phyloP scores from a whole-genome alignment of 2,113 vertebrate genomes.

The Pterocles burchelli region DNA sequence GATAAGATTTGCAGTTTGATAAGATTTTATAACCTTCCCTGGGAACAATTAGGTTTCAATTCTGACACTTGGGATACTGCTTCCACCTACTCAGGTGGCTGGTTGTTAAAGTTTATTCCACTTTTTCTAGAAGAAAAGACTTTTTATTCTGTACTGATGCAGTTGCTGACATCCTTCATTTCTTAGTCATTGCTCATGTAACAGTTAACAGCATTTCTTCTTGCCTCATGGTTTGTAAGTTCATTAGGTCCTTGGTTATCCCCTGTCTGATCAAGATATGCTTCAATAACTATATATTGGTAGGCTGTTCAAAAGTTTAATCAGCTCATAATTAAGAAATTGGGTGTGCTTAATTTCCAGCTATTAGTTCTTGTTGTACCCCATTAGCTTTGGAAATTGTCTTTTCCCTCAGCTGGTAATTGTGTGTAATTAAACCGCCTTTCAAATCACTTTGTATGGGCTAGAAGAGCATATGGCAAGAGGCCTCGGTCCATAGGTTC shows the following conservation, averaged over 20 bases:
- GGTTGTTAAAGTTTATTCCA: not conserved
- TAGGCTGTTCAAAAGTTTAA: not conserved
- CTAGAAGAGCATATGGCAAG: not conserved
- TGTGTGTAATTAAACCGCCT: not conserved
- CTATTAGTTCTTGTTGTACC: not conserved
- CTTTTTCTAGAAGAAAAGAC: not conserved
- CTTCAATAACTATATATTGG: not conserved
- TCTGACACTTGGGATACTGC: not conserved
- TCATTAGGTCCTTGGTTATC: not conserved
- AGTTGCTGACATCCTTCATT: not conserved
- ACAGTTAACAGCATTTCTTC: not conserved
- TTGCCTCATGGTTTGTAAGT: not conserved
- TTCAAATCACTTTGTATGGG: rapidly evolving
- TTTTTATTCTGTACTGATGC: rapidly evolving
- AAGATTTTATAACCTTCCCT: not conserved
- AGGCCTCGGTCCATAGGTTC: not conserved
- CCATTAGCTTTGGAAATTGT: not conserved
- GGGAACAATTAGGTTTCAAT: not conserved
- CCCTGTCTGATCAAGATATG: not conserved
- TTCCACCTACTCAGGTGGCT: not conserved
- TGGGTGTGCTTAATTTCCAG: not conserved
- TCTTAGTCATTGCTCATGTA: not conserved
- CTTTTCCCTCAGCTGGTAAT: not conserved
- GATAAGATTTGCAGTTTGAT: not conserved
- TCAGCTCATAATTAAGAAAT: not conserved